Conservation (phyloP, 64 coral and sea anemone species). For the Pachyseris speciosa region DNA sequence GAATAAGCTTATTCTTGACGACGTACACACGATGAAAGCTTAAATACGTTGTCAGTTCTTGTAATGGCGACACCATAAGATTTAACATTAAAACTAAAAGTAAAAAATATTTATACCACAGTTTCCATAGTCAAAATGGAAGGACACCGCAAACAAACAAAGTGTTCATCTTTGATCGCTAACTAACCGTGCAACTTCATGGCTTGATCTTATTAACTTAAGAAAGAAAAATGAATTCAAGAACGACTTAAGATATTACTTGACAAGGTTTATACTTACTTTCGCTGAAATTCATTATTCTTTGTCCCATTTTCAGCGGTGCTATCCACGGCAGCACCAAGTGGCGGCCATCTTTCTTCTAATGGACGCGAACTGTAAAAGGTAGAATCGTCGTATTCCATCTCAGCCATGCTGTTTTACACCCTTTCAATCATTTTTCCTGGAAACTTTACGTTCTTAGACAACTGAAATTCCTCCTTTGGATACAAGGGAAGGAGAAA, state of each 20-base stretch:
- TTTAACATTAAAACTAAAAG: neutral
- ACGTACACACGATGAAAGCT: neutral
- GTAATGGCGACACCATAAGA: neutral
- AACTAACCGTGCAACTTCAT: conserved; percentile 3
- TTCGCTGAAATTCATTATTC: conserved; percentile 48
- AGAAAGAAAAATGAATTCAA: neutral
- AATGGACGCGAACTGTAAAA: conserved; percentile 78
- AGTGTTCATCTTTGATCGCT: conserved; percentile 2
- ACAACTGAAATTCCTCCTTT: neutral
- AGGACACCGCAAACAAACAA: too few species aligned
- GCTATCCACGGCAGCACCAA: conserved; percentile 77
- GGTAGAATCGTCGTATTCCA: conserved; percentile 83
- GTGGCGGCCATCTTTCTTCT: conserved; percentile 98
- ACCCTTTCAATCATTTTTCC: neutral
- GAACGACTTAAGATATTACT: neutral
- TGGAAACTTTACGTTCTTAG: neutral
- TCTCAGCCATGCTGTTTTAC: conserved; percentile 69
- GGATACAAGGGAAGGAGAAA: neutral
- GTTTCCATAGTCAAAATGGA: too few species aligned
- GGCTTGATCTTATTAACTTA: neutral
- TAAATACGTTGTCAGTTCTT: neutral
- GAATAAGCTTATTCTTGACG: too few species aligned
- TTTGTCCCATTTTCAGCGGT: conserved; percentile 48
- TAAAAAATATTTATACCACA: neutral
- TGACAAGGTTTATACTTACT: conserved; percentile 22